Evolutionary conservation across 2,797 vertebrate genomes (phyloP), one percentile per base, ranked within the genome.

Genomic region (Schizopygopsis pylzovi): DNA sequence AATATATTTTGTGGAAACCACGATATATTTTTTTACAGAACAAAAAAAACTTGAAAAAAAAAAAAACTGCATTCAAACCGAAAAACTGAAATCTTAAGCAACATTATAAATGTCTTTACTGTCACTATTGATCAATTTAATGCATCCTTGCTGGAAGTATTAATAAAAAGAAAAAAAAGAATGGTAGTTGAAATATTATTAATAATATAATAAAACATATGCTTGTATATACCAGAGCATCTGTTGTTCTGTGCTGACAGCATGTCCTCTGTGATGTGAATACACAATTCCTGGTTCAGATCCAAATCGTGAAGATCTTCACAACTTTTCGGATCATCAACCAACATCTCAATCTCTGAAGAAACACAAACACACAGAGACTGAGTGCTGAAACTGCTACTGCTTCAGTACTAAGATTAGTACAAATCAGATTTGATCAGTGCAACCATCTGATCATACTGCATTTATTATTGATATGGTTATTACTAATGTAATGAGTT

Each of bases 251-350:
- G 97, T 90, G 96, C 95, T 0, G 97, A 97, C 89, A 99, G 94
- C 98, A 99, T 99, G 93, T 99, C 98, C 93, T 99, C 98, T 0
- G 98, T 99, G 94, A 99, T 99, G 90, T 98, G 98, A 92, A 99
- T 98, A 8, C 98, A 99, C 93, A 99, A 94, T 81, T 99, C 98
- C 0, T 98, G 97, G 91, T 92, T 97, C 85, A 97, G 94, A 65
- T 98, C 97, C 77, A 97, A 95, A 89, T 98, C 97, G 0, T 96
- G 95, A 3, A 97, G 94, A 88, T 96, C 97, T 92, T 98, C 97
- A 78, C 99, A 97, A 91, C 98, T 98, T 93, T 97, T 97, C 52
- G 98, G 98, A 91, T 99, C 98, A 56, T 99, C 98, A 61, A 99
- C 98, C 92, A 99, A 90, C 98, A 99, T 99, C 94, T 99, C 98